Evolutionary conservation across 2,797 vertebrate species (phyloP).

Genomic region (Sebastolobus altivelis): DNA sequence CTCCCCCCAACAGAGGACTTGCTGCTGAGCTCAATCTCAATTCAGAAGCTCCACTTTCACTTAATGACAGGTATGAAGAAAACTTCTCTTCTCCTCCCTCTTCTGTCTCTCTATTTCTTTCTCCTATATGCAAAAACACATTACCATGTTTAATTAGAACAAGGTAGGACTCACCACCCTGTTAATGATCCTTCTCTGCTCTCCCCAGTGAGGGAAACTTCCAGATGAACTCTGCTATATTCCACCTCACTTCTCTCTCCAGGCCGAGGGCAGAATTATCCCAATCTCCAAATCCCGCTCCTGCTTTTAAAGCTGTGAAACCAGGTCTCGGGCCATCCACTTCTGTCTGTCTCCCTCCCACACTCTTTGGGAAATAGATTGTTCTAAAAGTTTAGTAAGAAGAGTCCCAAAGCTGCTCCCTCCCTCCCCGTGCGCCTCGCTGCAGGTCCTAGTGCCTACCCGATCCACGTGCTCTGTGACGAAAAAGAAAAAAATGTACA

Average conservation of each 20-base stretch:
- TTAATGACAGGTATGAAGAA: constrained; percentile 70
- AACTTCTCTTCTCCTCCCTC: background rate
- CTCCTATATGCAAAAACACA: constrained; percentile 13
- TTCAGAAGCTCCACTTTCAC: constrained; percentile 64
- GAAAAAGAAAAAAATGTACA: constrained; percentile 35
- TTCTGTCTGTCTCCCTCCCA: constrained; percentile 78
- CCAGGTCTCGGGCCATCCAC: constrained; percentile 80
- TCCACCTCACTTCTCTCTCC: constrained; percentile 74
- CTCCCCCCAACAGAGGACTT: constrained; percentile 28
- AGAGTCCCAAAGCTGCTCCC: constrained; percentile 76
- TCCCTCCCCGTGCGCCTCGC: constrained; percentile 63
- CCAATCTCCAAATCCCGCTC: constrained; percentile 74
- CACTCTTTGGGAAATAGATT: constrained; percentile 85
- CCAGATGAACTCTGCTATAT: constrained; percentile 72
- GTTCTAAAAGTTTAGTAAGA: constrained; percentile 85
- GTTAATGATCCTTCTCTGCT: constrained; percentile 56
- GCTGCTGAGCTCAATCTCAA: constrained; percentile 55
- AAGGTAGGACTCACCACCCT: constrained; percentile 73
- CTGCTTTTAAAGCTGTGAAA: constrained; percentile 73
- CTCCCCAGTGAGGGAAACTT: constrained; percentile 58
- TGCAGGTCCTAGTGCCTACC: constrained; percentile 85
- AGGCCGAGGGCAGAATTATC: constrained; percentile 65
- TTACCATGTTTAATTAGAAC: constrained; percentile 39
- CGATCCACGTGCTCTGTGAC: constrained; percentile 30
- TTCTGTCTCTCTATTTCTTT: constrained; percentile 4